Evolutionary conservation across 2,113 vertebrate genomes (phyloP).

Genomic region (Seriola aureovittata): DNA sequence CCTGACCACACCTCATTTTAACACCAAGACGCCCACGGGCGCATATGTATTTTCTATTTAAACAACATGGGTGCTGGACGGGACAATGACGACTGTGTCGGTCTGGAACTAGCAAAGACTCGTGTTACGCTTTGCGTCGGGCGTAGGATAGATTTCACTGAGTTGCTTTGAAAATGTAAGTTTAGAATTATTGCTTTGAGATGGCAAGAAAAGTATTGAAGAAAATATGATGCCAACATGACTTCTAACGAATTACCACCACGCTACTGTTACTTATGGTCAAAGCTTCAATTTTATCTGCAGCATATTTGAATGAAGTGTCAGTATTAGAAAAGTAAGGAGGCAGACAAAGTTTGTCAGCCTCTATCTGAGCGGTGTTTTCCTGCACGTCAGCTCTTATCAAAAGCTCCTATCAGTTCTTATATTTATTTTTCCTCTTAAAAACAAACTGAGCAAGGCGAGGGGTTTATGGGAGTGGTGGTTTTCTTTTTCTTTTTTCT

Average conservation of each 20-base stretch:
- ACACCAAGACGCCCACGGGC: too few relatives aligned
- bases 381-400: background rate
- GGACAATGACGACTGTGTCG: too few relatives aligned
- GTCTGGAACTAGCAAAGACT: too few relatives aligned
- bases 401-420: background rate
- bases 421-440: constrained; percentile 20
- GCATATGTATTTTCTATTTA: too few relatives aligned
- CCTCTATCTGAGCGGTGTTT: background rate
- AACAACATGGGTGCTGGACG: too few relatives aligned
- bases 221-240: background rate
- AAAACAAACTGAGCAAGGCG: constrained; percentile 38
- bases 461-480: constrained; percentile 28
- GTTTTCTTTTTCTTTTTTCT: constrained; percentile 51
- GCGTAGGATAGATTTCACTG: too few relatives aligned
- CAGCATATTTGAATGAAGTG: background rate
- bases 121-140: too few relatives aligned
- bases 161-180: too few relatives aligned
- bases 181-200: background rate
- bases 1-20: too few relatives aligned
- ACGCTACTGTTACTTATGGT: too few relatives aligned
- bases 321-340: background rate
- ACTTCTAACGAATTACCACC: background rate
- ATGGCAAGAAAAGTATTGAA: background rate
- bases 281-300: background rate
- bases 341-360: background rate